A percentile compares a stretch with the other conserved stretches of the same genome.
Conservation (phyloP, 2,113 vertebrate genomes). For the Engystomops pustulosus region DNA sequence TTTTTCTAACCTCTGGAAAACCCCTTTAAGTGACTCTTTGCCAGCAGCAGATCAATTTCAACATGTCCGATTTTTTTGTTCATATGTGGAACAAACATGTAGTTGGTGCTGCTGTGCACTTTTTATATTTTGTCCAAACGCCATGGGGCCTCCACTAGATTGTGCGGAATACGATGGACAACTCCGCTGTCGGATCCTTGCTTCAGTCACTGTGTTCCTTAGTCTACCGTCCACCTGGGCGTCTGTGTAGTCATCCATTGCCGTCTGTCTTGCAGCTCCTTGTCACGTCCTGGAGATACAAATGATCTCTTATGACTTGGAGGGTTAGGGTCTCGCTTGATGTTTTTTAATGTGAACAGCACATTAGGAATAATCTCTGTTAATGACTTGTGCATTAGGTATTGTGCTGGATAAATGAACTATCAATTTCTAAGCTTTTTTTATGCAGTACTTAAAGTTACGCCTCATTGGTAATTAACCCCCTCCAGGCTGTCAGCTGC, state of each 20-base stretch:
- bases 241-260: background rate
- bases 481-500: conserved; percentile 72
- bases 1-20: no score
- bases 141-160: no score
- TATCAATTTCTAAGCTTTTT: conserved; percentile 98
- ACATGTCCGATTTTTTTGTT: no score
- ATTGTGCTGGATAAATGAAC: conserved; percentile 94
- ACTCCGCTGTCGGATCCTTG: background rate
- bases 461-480: conserved; percentile 99
- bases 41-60: no score
- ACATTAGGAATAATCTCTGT: conserved; percentile 96
- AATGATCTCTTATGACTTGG: conserved; percentile 52
- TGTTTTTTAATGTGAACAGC: conserved; percentile 80
- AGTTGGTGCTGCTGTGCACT: no score
- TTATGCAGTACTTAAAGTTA: conserved; percentile 99
- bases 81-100: no score
- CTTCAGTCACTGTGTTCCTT: background rate
- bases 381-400: conserved; percentile 98
- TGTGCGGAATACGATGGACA: no score
- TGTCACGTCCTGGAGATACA: conserved; percentile 47
- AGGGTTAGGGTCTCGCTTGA: conserved; percentile 60
- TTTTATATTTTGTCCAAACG: no score
- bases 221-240: conserved; percentile 4
- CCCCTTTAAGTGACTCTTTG: no score
- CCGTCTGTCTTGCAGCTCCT: conserved; percentile 16